phyloP scores from a whole-genome alignment of 2,113 vertebrate species.

The Pteronura brasiliensis region DNA sequence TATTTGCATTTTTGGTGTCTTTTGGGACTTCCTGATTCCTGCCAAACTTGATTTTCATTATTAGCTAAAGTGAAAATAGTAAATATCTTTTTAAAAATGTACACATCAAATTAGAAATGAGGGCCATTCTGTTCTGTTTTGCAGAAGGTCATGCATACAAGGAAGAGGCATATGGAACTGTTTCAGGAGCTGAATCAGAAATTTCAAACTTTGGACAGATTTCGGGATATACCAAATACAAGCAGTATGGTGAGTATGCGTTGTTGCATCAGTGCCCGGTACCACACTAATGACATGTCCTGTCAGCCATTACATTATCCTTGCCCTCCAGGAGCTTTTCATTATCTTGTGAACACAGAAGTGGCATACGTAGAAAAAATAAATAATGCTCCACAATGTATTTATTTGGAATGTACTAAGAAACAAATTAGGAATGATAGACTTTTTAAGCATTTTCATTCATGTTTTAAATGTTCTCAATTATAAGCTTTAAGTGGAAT shows the following conservation, averaged over 20 bases:
- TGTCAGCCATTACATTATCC: neutral
- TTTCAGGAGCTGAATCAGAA: slow-evolving; percentile 99
- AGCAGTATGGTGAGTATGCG: slow-evolving; percentile 95
- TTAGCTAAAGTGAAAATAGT: slow-evolving; percentile 52
- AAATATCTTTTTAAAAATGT: slow-evolving; percentile 18
- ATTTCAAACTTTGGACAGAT: slow-evolving; percentile 99
- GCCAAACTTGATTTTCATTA: slow-evolving; percentile 70
- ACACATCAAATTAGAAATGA: slow-evolving; percentile 71
- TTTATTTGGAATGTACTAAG: neutral
- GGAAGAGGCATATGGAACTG: slow-evolving; percentile 99
- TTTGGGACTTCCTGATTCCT: slow-evolving; percentile 59
- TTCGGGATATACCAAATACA: slow-evolving; percentile 99
- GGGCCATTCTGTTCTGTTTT: slow-evolving; percentile 82
- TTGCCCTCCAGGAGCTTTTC: neutral
- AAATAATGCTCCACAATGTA: neutral
- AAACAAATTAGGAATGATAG: neutral
- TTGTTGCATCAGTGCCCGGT: neutral
- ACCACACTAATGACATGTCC: fast-evolving
- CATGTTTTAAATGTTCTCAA: slow-evolving; percentile 46
- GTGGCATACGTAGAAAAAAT: neutral
- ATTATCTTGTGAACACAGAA: neutral
- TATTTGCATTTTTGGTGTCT: slow-evolving; percentile 48
- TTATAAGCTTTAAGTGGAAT: slow-evolving; percentile 21
- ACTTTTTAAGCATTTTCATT: neutral
- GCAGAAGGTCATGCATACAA: slow-evolving; percentile 99